Base-by-base conservation (phyloP, 1,140 invertebrate genomes). In the Littorina saxatilis region DNA sequence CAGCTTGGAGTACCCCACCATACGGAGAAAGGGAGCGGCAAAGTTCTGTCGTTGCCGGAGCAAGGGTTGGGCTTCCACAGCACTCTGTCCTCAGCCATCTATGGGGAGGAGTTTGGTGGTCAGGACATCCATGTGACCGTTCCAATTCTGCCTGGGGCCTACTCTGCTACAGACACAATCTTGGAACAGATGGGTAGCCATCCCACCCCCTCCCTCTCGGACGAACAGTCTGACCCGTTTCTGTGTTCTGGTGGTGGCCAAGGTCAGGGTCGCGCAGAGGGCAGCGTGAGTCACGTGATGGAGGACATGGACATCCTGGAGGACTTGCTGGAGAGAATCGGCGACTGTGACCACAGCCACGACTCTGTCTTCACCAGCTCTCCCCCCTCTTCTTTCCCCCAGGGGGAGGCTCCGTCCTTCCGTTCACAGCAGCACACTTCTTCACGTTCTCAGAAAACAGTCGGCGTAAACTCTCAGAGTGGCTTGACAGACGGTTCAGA, bases 291-390 rank as follows among this genome's bases (percentile, higher is more conserved):
- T 37, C 23, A 73, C 27, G 76, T 78, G 17, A 66, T 78, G 76
- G 78, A 80, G 43, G 79, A 74, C 50, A 80, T 80, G 79, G 79
- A 80, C n/a, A 23, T 80, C 39, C 55, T 80, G 66, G 79, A 80
- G 43, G 68, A 61, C 79, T 39, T 80, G 32, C 79, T 80, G 43
- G 50, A 80, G 50, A 72, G 47, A 13, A 73, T 80, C 50, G 68
- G 35, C 29, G 66, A 68, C 29, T 47, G 55, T 23, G 55, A 58
- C 35, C 43, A 39, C 37, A 66, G 23, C 27, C 66, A 40, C 7
- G 66, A 68, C 35, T 11, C 27, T 32, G 66, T 68, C 7, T 68
- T 68, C 66, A 29, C 66, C 13, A 17, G 17, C 35, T 68, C 66
- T 35, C 66, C 66, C 11, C 66, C 27, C 17, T 5, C 66, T 15